Percentiles rank a stretch among this genome's conserved stretches.
phyloP scores from a whole-genome alignment of 2,888 invertebrate species.

The Campoplex nolae region DNA sequence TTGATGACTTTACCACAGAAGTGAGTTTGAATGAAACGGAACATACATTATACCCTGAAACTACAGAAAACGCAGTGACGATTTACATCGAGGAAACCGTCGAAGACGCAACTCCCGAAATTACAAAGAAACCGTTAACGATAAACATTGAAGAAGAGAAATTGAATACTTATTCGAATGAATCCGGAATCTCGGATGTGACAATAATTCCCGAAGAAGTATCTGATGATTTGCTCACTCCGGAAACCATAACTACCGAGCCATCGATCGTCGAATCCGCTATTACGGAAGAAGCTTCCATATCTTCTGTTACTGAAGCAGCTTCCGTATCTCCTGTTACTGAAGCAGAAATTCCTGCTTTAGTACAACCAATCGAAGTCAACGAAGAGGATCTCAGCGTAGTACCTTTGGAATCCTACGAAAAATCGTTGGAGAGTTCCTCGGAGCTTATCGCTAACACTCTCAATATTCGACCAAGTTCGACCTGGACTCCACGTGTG shows the following conservation, averaged over 20 bases:
- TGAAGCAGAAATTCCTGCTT: conserved; percentile 45
- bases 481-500: conserved; percentile 21
- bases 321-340: conserved; percentile 37
- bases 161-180: neutral
- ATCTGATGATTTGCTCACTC: conserved; percentile 35
- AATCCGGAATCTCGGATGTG: conserved; percentile 28
- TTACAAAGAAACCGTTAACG: conserved; percentile 26
- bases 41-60: conserved; percentile 41
- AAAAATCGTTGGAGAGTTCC: conserved; percentile 54
- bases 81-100: conserved; percentile 34
- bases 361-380: conserved; percentile 55
- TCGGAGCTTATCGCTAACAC: conserved; percentile 7
- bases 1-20: conserved; percentile 7
- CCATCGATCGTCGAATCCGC: conserved; percentile 48
- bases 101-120: conserved; percentile 38
- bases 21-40: conserved; percentile 30
- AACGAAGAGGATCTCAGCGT: conserved; percentile 66
- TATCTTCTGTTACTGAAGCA: conserved; percentile 45
- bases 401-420: conserved; percentile 66
- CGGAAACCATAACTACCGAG: neutral
- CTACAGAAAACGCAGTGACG: conserved; percentile 27
- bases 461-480: conserved; percentile 44
- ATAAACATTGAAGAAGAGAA: conserved; percentile 41
- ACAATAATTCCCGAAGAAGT: conserved; percentile 48
- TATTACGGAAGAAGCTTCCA: conserved; percentile 27